phyloP scores from a whole-genome alignment of 2,797 vertebrate genomes.

The Rhinichthys osculus region DNA sequence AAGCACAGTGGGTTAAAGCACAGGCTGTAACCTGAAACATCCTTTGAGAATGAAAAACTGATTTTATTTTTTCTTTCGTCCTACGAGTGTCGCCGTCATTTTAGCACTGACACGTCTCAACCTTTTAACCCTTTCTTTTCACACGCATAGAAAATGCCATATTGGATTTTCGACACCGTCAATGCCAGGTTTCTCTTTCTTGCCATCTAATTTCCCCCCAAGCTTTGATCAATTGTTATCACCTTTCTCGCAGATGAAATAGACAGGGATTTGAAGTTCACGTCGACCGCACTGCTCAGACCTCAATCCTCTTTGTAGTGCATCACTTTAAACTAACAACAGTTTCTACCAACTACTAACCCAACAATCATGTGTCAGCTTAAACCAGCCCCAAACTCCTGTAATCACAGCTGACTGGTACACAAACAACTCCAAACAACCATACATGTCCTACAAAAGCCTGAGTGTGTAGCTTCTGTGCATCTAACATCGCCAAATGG shows the following conservation, averaged over 20 bases:
- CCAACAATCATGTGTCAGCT: background rate
- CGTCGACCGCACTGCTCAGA: background rate
- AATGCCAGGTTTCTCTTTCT: conserved; percentile 15
- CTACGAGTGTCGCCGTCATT: background rate
- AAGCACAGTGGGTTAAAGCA: conserved; percentile 23
- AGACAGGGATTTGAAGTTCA: background rate
- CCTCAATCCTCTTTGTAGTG: conserved; percentile 10
- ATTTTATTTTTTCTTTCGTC: background rate
- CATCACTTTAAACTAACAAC: background rate
- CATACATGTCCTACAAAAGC: background rate
- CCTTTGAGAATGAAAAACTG: conserved; percentile 29
- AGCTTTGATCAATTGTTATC: conserved; percentile 38
- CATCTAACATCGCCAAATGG: background rate
- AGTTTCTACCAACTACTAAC: background rate
- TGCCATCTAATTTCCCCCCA: background rate
- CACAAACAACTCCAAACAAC: background rate
- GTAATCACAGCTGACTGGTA: background rate
- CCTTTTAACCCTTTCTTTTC: conserved; percentile 40
- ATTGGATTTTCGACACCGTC: conserved; percentile 24
- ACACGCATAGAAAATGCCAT: conserved; percentile 26
- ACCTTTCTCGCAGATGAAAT: background rate
- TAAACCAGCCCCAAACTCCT: background rate
- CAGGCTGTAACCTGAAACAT: conserved; percentile 13
- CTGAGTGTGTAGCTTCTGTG: background rate
- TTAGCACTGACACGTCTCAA: conserved; percentile 27